Percentiles rank a stretch among this genome's conserved stretches.
Conservation (phyloP, 2,888 invertebrate genomes). For the Drosophila mimetica region DNA sequence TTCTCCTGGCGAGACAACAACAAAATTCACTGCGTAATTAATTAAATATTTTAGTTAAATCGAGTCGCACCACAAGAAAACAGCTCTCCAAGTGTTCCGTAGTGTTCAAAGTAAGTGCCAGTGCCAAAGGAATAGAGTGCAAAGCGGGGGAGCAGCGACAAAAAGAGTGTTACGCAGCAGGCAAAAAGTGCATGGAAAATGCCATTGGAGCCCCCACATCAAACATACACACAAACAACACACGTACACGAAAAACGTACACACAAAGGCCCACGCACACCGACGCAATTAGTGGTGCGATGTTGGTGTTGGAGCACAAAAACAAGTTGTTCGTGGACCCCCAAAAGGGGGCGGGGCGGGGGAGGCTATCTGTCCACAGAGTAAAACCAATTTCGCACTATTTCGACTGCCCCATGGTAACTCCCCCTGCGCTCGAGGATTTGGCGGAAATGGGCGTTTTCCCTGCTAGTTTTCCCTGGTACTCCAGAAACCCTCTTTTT, state of each 20-base stretch:
- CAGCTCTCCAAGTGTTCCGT: conserved; percentile 14
- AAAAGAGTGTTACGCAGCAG: conserved; percentile 68
- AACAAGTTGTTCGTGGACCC: conserved; percentile 63
- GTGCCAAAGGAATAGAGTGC: conserved; percentile 12
- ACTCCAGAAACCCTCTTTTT: conserved; percentile 1
- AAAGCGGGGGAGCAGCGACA: conserved; percentile 12
- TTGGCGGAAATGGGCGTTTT: conserved; percentile 43
- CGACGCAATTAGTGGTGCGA: conserved; percentile 19
- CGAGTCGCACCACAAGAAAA: conserved; percentile 21
- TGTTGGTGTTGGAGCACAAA: conserved; percentile 61
- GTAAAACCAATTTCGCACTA: conserved; percentile 23
- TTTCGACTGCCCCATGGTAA: conserved; percentile 16
- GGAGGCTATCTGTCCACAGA: conserved; percentile 19
- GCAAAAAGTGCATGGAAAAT: conserved; percentile 63
- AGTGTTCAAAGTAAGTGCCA: conserved; percentile 51
- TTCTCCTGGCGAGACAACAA: conserved; percentile 43
- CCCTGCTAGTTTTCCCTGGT: conserved; percentile 14
- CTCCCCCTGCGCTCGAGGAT: conserved; percentile 20
- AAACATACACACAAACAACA: conserved; percentile 56
- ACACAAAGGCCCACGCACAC: conserved; percentile 38
- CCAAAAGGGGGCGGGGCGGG: conserved; percentile 13
- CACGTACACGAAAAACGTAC: conserved; percentile 39
- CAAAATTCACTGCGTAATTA: conserved; percentile 69
- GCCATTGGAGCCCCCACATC: conserved; percentile 59
- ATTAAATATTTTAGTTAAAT: conserved; percentile 46